Base-by-base conservation (phyloP, 2,888 invertebrate genomes). In the Spisula subtruncata region DNA sequence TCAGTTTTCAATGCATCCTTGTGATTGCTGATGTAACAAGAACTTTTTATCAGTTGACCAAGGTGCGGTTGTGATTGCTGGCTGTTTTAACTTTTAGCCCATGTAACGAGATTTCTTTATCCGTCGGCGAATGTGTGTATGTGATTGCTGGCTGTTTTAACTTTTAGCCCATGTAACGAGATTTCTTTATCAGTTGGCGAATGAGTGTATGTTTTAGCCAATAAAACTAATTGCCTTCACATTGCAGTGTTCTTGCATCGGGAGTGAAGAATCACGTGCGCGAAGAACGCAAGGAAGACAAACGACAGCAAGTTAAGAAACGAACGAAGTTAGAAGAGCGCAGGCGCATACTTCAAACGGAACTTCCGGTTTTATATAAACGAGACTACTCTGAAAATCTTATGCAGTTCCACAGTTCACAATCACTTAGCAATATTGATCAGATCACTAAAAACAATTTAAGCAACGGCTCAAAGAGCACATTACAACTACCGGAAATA, bases 181-280 rank as follows among this genome's bases (percentile, higher is more conserved):
- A n/a, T n/a, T n/a, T n/a, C n/a, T n/a, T n/a, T n/a, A n/a, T n/a
- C n/a, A n/a, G 41, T 41, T 41, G 41, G 41, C 41, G 4, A 41
- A 41, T 12, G 8, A 48, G 48, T 12, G 48, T 48, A 8, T 48
- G 12, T 51, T 51, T 51, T 8, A 51, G 14, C 5, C 41, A 10
- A 8, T 51, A 51, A 51, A 51, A 51, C 51, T n/a, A 2, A n/a
- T 5, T 41, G 1, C n/a, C 14, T 75, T 0, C 35, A 35, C 51
- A 29, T 83, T 88, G 6, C 82, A 94, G 94, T 32, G 79, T 91
- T 14, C 87, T 94, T 14, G 86, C 94, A 51, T 91, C 93, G 41
- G 94, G 93, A 56, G 95, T 95, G n/a, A 89, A 94, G 81, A 94
- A 92, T 88, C 95, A 95, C 81, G 92, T 95, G 35, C 92, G 95